Base-by-base conservation (phyloP, 2,888 invertebrate genomes). In the Anoplius nigerrimus region DNA sequence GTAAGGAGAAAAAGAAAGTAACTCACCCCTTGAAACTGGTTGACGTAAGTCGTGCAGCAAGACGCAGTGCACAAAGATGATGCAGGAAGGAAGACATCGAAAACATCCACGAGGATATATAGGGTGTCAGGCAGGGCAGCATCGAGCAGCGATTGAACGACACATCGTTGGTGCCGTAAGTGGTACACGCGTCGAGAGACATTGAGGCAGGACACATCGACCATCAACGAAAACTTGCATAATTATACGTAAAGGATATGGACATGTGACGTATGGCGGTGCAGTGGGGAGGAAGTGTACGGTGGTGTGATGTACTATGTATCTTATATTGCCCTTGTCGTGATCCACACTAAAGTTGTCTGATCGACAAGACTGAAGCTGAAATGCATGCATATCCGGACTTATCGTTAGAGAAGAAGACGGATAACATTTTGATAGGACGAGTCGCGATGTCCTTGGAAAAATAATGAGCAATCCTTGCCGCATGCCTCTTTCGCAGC, bases 1-100 rank as follows among this genome's bases (percentile, higher is more conserved):
- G 34, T 34, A 34, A 13, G 34, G 11, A n/a, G n/a, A 34, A 71
- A 18, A 74, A 73, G 70, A 78, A 79, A 68, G 73, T 76, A 74
- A 88, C 88, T 88, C 83, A 88, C 88, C 88, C 88, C 79, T 87
- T 87, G 80, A 88, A 88, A 74, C 88, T 88, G 87, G 75, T 79
- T 76, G 75, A 74, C 78, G 80, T 79, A 78, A 80, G 82, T 83
- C 78, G 86, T 79, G 82, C 83, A 82, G 84, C 84, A 84, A 84
- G 86, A 80, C 72, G 73, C 81, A 82, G 87, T 86, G 87, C 84
- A 86, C 84, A 86, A 85, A 85, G 84, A 84, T 80, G 87, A 85
- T 85, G 85, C 85, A 81, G 84, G 86, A 82, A 82, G 82, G 85
- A 86, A 87, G 87, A 88, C 88, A 88, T 85, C 86, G 80, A 88